Evolutionary conservation across 1,140 invertebrate species (phyloP).

Genomic region (Microplitis mediator): DNA sequence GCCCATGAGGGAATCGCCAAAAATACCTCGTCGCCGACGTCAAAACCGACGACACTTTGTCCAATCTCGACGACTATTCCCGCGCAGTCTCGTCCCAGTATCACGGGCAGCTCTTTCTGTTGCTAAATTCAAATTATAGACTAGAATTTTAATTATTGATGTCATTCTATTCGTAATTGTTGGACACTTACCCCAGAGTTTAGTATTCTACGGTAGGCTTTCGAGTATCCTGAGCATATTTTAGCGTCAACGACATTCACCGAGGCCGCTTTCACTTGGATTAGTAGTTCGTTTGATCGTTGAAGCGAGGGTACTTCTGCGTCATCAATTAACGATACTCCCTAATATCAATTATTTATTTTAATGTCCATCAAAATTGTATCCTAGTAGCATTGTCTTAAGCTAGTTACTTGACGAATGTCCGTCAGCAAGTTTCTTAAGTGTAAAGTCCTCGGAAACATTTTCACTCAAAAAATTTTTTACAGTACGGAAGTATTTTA

Average conservation of each 20-base stretch:
- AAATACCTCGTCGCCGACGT: slow-evolving; percentile 72
- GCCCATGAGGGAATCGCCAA: slow-evolving; percentile 67
- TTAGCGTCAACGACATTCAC: slow-evolving; percentile 70
- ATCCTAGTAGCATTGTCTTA: neutral
- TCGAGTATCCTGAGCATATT: slow-evolving; percentile 70
- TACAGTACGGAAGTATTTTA: no score
- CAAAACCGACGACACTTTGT: slow-evolving; percentile 64
- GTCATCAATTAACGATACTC: slow-evolving; percentile 65
- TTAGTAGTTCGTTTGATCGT: slow-evolving; percentile 67
- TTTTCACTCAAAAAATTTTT: no score
- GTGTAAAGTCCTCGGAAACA: no score
- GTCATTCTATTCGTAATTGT: neutral
- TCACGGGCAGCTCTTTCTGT: slow-evolving; percentile 66
- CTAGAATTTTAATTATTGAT: slow-evolving; percentile 8
- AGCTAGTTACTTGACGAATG: no score
- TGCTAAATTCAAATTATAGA: slow-evolving; percentile 51
- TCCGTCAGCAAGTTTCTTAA: no score
- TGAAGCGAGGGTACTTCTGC: slow-evolving; percentile 64
- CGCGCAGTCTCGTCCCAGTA: slow-evolving; percentile 72
- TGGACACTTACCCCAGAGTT: slow-evolving; percentile 62
- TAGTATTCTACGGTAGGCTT: slow-evolving; percentile 63
- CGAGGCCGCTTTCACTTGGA: slow-evolving; percentile 71
- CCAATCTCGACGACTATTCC: slow-evolving; percentile 73
- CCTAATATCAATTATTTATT: slow-evolving; percentile 49
- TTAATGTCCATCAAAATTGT: neutral